Evolutionary conservation across 2,888 invertebrate genomes (phyloP).

Genomic region (Dynastes grantii): DNA sequence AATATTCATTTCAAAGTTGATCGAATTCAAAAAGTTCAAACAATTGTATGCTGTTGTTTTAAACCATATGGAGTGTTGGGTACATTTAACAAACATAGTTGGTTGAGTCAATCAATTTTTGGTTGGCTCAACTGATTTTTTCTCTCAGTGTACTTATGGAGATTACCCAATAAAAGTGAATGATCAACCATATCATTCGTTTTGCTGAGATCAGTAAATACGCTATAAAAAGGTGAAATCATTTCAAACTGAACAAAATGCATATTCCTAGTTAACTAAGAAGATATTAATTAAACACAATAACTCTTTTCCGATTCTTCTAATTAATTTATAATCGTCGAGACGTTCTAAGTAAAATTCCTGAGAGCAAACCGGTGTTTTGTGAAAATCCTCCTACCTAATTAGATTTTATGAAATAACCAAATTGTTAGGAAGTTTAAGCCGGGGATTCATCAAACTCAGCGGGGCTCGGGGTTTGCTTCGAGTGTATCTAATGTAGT

Average conservation of each 20-base stretch:
- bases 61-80: too few species aligned
- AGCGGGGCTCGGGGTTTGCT: conserved; percentile 28
- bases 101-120: too few species aligned
- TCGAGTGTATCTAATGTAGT: conserved; percentile 36
- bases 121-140: too few species aligned
- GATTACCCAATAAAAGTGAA: too few species aligned
- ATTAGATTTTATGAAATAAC: conserved; percentile 46
- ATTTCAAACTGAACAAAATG: neutral
- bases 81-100: too few species aligned
- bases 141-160: too few species aligned
- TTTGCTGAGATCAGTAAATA: too few species aligned
- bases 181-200: too few species aligned
- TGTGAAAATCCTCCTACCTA: conserved; percentile 34
- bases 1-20: too few species aligned
- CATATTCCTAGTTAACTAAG: neutral
- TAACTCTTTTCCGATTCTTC: neutral
- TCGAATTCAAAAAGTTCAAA: too few species aligned
- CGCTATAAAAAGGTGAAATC: too few species aligned
- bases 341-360: conserved; percentile 1
- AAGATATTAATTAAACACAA: neutral
- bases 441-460: conserved; percentile 39
- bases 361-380: conserved; percentile 38
- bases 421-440: conserved; percentile 46
- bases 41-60: too few species aligned
- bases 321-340: conserved; percentile 1